Evolutionary conservation across 2,888 invertebrate genomes (phyloP), one percentile per base, ranked within the genome.

Genomic region (Anagyrus pseudococci): DNA sequence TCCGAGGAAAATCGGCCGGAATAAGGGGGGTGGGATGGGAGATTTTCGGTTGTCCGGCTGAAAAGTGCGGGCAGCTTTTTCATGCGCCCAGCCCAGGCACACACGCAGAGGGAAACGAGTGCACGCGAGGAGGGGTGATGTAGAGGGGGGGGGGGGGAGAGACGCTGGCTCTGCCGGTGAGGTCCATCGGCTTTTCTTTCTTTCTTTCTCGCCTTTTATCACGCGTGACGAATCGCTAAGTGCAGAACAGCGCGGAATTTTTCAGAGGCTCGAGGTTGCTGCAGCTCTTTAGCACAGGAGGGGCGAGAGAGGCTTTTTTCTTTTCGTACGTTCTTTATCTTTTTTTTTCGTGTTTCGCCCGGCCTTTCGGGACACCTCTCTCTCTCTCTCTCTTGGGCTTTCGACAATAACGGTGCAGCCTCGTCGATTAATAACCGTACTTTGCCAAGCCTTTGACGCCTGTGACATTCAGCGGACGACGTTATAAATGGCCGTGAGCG

Each of bases 361-460:
- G 1, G 23, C 2, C 4, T 19, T 26, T 50, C 20, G 37, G 20
- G 25, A 33, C 40, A 44, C 13, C 26, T 37, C 37, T 29, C n/a
- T n/a, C n/a, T n/a, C n/a, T n/a, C n/a, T n/a, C 10, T 29, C 29
- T 7, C 15, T 6, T 41, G 13, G 29, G 40, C 44, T 44, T 55
- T 41, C 25, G 33, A 55, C 48, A 46, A 23, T 56, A 50, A 41
- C 23, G 50, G 54, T 20, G n/a, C 40, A 37, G 10, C 17, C 10
- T 43, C 3, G 44, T 20, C 53, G 44, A 58, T 41, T 48, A 49
- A 49, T 54, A 54, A 63, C 37, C 44, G 57, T 62, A 52, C 40
- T 43, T 46, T 15, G 37, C 37, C n/a, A n/a, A n/a, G 46, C 23
- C 40, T 59, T 59, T 53, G 59, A 53, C 53, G 53, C 23, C n/a